Evolutionary conservation across 1,140 invertebrate species (phyloP), one percentile per base, ranked within the genome.

Genomic region (Drosophila rhopaloa): DNA sequence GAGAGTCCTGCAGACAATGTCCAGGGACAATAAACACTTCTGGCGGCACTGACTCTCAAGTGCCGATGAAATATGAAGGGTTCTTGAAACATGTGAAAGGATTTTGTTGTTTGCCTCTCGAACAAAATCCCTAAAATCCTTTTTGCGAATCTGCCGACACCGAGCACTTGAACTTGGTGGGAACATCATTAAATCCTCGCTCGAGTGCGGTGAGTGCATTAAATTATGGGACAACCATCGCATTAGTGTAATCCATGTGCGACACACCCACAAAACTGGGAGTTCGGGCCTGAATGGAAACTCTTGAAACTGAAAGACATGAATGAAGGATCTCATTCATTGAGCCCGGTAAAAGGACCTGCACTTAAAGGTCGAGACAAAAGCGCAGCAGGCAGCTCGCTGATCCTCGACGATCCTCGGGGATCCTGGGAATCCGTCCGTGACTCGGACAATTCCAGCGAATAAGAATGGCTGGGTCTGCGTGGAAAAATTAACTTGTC

Each of bases 121-220:
- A 41, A 68, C 71, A 58, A 73, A 65, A 44, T 43, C 55, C 27
- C 19, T 27, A 78, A 79, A 86, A 89, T 83, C 80, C 83, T 63
- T 74, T 88, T 88, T 83, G 84, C 84, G 84, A 88, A 88, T 88
- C 65, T 61, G 80, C 63, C 80, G 83, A 88, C 79, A 53, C 56
- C 38, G 61, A 27, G 61, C 72, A 86, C 83, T 86, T 88, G 60
- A 86, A 74, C 67, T 88, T 61, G 82, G 79, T 85, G 81, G 77
- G 76, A 83, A 88, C 60, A 89, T 89, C 84, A 89, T 88, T 84
- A 88, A 88, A 89, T 88, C 84, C 84, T 84, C 76, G 73, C 68
- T 54, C 61, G 60, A 57, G 57, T 60, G 44, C 60, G 56, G 70
- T 14, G 59, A 86, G 79, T 86, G 62, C 79, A 88, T 86, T 79